Evolutionary conservation across 2,888 invertebrate species (phyloP), one percentile per base, ranked within the genome.

Genomic region (Dryobota labecula): DNA sequence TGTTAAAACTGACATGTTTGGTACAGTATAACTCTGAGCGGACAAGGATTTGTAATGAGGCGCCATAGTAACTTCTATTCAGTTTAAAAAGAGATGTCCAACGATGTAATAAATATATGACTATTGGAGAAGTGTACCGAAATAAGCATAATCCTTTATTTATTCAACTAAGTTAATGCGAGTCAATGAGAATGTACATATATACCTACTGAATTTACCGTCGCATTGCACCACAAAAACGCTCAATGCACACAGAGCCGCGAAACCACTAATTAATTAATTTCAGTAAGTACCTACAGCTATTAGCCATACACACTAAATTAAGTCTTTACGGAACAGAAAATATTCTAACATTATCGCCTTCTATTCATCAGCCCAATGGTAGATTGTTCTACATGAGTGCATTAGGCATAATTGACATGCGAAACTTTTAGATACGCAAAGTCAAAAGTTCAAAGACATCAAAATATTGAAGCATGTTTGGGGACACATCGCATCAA

Each of bases 401-500:
- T 47, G n/a, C 27, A 36, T 75, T 24, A 13, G 11, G 18, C 11
- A 43, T 53, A 33, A 27, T 36, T 2, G 49, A 33, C 11, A 43
- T 24, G 7, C 43, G 18, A 5, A 41, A 3, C 41, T 41, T 49
- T 27, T 15, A 18, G 18, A 6, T 56, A 18, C 7, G 20, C 33
- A 65, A 75, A 38, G 41, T 49, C 54, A 69, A 54, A 36, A 51
- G 62, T 57, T 47, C 38, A 53, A 51, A 38, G 27, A 61, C 47
- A 30, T 47, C 9, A 20, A 7, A 15, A 45, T 2, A 66, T 41
- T 56, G 2, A 15, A 58, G 7, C 15, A 15, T 38, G n/a, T n/a
- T n/a, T n/a, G n/a, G n/a, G n/a, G n/a, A n/a, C 45, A 60, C 24
- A 20, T 36, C 4, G 13, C 27, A 60, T 54, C 51, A 73, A 79